phyloP scores from a whole-genome alignment of 2,888 invertebrate genomes.

The Metallyticus violacea region DNA sequence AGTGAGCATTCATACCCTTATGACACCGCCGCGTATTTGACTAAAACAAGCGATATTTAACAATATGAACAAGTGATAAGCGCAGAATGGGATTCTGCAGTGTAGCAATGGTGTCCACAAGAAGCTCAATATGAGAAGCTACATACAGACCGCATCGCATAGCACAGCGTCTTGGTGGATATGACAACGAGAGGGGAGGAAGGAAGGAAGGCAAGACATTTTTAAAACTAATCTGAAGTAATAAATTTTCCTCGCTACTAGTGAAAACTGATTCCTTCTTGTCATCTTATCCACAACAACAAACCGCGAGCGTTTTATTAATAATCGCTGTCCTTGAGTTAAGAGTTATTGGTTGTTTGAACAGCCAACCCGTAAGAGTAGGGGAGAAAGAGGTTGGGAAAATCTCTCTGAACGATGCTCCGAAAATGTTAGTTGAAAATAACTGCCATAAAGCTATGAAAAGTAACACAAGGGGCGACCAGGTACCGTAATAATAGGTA shows the following conservation, averaged over 20 bases:
- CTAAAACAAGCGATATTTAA: too few species aligned
- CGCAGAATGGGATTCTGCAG: neutral
- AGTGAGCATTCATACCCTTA: too few species aligned
- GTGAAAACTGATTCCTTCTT: constrained; percentile 23
- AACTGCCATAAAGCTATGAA: neutral
- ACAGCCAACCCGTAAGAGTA: neutral
- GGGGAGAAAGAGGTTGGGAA: neutral
- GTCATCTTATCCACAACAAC: neutral
- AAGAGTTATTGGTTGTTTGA: constrained; percentile 6
- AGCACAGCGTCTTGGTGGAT: neutral
- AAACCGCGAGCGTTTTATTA: constrained; percentile 6
- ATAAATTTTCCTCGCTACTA: constrained; percentile 24
- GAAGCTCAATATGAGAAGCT: neutral
- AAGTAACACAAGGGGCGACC: neutral
- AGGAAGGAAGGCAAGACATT: constrained; percentile 4
- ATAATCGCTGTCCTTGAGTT: constrained; percentile 13
- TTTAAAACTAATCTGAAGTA: constrained; percentile 29
- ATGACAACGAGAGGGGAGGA: neutral
- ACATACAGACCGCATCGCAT: neutral
- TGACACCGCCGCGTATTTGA: too few species aligned
- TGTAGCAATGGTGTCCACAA: neutral
- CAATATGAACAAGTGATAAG: too few species aligned
- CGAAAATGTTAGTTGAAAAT: neutral
- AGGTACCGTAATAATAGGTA: too few species aligned
- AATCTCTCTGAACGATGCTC: neutral